Conservation (phyloP, 2,888 invertebrate species). For the Rhagophthalmus giganteus region DNA sequence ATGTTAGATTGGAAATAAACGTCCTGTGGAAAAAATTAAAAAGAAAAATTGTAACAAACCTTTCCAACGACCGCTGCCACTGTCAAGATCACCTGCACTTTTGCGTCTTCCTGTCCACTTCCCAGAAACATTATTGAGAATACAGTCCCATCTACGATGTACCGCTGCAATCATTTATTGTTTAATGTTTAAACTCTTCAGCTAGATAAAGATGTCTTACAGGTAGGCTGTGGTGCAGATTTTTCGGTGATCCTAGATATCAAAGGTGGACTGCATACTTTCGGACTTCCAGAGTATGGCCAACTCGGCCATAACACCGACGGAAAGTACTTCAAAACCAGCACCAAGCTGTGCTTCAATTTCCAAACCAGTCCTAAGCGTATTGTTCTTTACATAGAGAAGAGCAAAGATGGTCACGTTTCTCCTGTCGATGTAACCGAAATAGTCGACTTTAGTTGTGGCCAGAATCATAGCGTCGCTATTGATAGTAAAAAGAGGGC, state of each 20-base stretch:
- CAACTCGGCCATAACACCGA: conserved; percentile 92
- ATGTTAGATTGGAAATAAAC: too few relatives aligned
- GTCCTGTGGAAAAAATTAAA: too few relatives aligned
- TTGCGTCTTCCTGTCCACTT: too few relatives aligned
- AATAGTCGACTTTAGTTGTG: conserved; percentile 88
- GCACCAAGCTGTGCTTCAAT: conserved; percentile 84
- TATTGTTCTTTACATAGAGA: conserved; percentile 84
- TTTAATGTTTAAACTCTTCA: too few relatives aligned
- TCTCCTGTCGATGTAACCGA: conserved; percentile 82
- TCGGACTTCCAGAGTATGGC: conserved; percentile 91
- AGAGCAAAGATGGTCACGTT: conserved; percentile 82
- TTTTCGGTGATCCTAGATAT: conserved; percentile 90
- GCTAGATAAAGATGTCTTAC: too few relatives aligned
- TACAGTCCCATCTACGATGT: too few relatives aligned
- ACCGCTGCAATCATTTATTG: too few relatives aligned
- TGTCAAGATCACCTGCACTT: too few relatives aligned
- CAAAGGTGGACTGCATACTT: conserved; percentile 85
- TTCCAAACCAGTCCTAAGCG: conserved; percentile 84
- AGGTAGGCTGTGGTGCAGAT: conserved; percentile 82
- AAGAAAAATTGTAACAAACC: too few relatives aligned
- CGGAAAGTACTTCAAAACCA: conserved; percentile 90
- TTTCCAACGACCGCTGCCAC: too few relatives aligned
- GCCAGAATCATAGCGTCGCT: conserved; percentile 88
- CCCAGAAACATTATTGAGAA: too few relatives aligned
- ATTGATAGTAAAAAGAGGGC: conserved; percentile 87